Conservation (phyloP, 2,113 vertebrate genomes). For the Acrocephalus arundinaceus region DNA sequence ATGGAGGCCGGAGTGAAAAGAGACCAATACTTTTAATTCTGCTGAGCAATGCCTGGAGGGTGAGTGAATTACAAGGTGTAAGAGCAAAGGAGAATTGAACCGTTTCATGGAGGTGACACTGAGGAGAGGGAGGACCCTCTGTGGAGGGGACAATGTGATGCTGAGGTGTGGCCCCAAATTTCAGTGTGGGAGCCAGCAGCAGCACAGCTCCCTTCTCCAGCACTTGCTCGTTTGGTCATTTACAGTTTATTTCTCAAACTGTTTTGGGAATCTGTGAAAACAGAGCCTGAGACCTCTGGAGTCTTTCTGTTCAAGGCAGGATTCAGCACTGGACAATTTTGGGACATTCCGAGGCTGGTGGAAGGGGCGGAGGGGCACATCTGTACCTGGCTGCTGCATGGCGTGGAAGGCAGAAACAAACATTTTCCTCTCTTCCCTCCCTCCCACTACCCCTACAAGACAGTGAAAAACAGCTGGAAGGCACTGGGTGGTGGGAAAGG, state of each 20-base stretch:
- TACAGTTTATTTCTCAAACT: background rate
- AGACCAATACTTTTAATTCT: conserved; percentile 52
- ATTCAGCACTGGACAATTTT: background rate
- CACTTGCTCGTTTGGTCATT: background rate
- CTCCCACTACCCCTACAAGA: background rate
- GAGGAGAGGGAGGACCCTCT: background rate
- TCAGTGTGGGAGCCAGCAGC: background rate
- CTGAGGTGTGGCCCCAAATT: background rate
- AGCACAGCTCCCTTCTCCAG: background rate
- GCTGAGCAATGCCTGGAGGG: background rate
- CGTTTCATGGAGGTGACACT: background rate
- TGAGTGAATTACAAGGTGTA: conserved; percentile 22
- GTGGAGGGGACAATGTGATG: background rate
- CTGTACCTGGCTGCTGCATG: accelerated
- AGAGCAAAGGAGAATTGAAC: background rate
- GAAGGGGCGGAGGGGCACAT: background rate
- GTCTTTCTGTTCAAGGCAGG: background rate
- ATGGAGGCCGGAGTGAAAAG: background rate
- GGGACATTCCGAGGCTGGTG: background rate
- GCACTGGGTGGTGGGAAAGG: conserved; percentile 26
- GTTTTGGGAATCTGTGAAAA: background rate
- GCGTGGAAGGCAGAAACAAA: background rate
- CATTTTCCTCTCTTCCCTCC: background rate
- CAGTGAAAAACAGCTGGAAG: conserved; percentile 22
- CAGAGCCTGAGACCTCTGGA: background rate